Conservation (phyloP, 2,113 vertebrate genomes). For the Hydrolagus affinis region DNA sequence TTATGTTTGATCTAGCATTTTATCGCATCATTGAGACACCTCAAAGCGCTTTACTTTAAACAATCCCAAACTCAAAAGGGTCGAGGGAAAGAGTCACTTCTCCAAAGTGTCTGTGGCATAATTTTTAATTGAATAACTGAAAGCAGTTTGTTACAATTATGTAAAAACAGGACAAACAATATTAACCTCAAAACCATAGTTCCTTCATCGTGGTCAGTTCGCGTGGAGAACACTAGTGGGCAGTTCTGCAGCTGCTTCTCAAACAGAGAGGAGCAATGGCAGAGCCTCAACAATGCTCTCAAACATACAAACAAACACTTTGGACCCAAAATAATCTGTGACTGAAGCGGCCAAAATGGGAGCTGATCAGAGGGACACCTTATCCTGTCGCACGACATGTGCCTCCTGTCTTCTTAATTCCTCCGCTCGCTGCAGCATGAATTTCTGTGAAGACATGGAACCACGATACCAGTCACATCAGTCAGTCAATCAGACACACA, state of each 20-base stretch:
- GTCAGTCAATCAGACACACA: too few relatives aligned
- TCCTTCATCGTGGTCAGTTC: constrained; percentile 17
- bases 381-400: neutral
- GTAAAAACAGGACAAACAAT: constrained; percentile 28
- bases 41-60: too few relatives aligned
- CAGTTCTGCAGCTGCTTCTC: neutral
- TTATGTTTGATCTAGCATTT: too few relatives aligned
- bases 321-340: constrained; percentile 27
- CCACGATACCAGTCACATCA: too few relatives aligned
- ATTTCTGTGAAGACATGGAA: constrained; percentile 7
- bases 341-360: too few relatives aligned
- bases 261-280: neutral
- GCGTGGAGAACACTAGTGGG: constrained; percentile 8
- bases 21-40: too few relatives aligned
- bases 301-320: neutral
- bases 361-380: neutral
- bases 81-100: neutral
- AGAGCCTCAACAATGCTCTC: neutral
- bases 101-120: constrained; percentile 9
- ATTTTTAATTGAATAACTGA: constrained; percentile 25
- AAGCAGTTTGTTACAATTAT: constrained; percentile 10
- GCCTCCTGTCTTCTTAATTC: neutral
- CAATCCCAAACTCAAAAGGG: too few relatives aligned
- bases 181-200: constrained; percentile 14
- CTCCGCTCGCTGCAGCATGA: neutral